Evolutionary conservation across 2,797 vertebrate genomes (phyloP), one percentile per base, ranked within the genome.

Genomic region (Ctenopoma multispine): DNA sequence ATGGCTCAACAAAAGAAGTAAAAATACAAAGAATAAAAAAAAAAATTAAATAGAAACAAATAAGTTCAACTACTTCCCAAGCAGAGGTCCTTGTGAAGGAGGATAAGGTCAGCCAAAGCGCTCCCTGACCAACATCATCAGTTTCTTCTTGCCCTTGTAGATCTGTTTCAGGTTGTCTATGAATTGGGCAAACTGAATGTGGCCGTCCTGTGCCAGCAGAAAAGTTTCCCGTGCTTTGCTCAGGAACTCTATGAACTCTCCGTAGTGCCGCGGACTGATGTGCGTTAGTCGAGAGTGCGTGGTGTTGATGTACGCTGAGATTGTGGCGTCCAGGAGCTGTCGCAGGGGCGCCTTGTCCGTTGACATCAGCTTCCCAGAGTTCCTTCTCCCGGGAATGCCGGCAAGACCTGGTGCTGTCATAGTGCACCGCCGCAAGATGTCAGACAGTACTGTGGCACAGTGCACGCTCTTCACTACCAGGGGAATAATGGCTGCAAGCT

Each of bases 91-190:
- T 64, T 83, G 63, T 70, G 63, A 63, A 56, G 58, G 71, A 38
- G 53, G 63, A 64, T 24, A 15, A 47, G 78, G 87, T 99, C 95
- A 99, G 89, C 97, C 97, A 49, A 99, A 99, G 75, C 97, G 96
- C 85, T 99, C 97, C 68, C 97, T 93, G 75, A 99, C 97, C 89
- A 99, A 89, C 95, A 99, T 94, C 97, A 99, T 99, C 80, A 99
- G 95, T 92, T 99, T 99, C 94, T 99, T 99, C 94, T 99, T 99
- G 94, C 97, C 97, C 94, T 99, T 99, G 92, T 99, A 99, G 92
- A 98, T 99, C 92, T 99, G 97, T 92, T 99, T 99, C 84, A 99
- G 96, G 95, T 98, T 99, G 95, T 99, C 97, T 89, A 99, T 98
- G 92, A 99, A 99, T 89, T 99, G 97, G 89, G 97, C 96, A 0